A percentile compares a stretch with the other conserved stretches of the same genome.
phyloP scores from a whole-genome alignment of 1,140 invertebrate genomes.

The Ostrea edulis region DNA sequence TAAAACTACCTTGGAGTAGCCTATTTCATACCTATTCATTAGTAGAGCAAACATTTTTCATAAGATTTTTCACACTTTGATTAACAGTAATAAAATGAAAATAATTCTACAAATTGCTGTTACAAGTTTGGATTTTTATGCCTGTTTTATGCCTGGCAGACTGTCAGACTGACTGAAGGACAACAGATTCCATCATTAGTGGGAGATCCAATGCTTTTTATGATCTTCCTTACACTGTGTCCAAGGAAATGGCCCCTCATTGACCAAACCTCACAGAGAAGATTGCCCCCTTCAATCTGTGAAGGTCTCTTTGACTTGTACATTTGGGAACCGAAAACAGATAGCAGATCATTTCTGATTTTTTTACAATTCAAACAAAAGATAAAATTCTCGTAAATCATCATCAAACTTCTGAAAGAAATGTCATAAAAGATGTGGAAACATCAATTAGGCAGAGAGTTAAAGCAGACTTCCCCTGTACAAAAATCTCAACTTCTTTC shows the following conservation, averaged over 20 bases:
- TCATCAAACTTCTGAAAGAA: slow-evolving; percentile 11
- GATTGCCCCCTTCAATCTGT: neutral
- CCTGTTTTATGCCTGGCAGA: slow-evolving; percentile 26
- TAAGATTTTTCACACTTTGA: slow-evolving; percentile 26
- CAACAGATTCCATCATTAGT: slow-evolving; percentile 32
- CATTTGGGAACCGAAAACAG: neutral
- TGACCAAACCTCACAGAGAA: neutral
- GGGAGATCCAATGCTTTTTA: neutral
- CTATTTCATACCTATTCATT: slow-evolving; percentile 11
- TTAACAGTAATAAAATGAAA: neutral
- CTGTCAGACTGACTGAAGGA: neutral
- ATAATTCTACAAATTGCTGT: slow-evolving; percentile 22
- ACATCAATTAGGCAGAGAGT: slow-evolving; percentile 20
- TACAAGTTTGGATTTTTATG: slow-evolving; percentile 26
- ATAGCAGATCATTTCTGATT: slow-evolving; percentile 31
- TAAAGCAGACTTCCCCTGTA: slow-evolving; percentile 6
- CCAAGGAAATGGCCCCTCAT: slow-evolving; percentile 22
- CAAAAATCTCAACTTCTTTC: slow-evolving; percentile 4
- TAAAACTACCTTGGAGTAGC: neutral
- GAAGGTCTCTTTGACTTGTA: neutral
- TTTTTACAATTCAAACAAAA: slow-evolving; percentile 30
- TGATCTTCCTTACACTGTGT: neutral
- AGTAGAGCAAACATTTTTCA: slow-evolving; percentile 21
- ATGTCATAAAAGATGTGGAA: slow-evolving; percentile 30
- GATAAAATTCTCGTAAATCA: slow-evolving; percentile 38